Base-by-base conservation (phyloP, 1,140 invertebrate species). In the Gryllus bimaculatus region DNA sequence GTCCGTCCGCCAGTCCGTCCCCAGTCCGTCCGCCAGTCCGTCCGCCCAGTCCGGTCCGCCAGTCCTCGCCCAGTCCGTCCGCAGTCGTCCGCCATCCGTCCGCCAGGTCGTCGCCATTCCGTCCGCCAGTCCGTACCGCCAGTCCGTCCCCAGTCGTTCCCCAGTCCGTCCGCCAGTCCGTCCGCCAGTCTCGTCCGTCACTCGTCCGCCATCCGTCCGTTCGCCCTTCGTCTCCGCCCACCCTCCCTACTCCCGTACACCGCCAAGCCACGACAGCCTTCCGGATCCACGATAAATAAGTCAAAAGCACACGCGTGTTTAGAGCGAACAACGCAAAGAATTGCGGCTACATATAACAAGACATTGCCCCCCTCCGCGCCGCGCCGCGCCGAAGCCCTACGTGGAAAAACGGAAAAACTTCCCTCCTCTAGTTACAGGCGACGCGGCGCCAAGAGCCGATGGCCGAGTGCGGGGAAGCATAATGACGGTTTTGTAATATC, bases 401-500 rank as follows among this genome's bases (percentile, higher is more conserved):
- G 54, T 66, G 54, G 54, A 66, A 66, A 66, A 66, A 18, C 10
- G 18, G 54, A 66, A 18, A 66, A 66, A 66, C 10, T 66, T 66
- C 54, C 54, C 54, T 10, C 54, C 18, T 10, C 54, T 18, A 1
- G 54, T 66, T 18, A 66, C 54, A 66, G 54, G 2, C 54, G 18
- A 66, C 18, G 18, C n/a, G 54, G 54, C 10, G 18, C 0, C 2
- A 66, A 3, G 54, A 18, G 18, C 2, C 18, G 7, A 66, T 66
- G 54, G 10, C n/a, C 54, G 10, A 7, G 54, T 1, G 54, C 18
- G 54, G 54, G 18, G 18, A 66, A 7, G 54, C 54, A 66, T 66
- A 66, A 66, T 66, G 54, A 66, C n/a, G 54, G 54, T 66, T 66
- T 66, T 66, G 54, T 66, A 66, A 66, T 66, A 66, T 66, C 54